Base-by-base conservation (phyloP, 2,797 vertebrate genomes). In the Cuculus canorus region DNA sequence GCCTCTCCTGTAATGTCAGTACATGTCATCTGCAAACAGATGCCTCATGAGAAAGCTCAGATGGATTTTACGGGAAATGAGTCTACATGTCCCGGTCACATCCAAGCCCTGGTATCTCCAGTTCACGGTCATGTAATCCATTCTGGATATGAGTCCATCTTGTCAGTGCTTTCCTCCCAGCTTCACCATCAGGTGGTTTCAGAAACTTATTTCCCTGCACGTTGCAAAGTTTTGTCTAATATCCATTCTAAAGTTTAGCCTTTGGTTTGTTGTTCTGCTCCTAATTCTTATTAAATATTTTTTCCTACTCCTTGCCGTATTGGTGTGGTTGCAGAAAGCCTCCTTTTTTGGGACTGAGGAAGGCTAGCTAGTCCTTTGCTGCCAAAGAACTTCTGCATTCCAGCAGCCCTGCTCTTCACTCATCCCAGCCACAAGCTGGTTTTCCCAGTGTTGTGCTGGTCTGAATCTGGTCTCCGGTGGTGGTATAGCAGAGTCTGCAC, bases 41-140 rank as follows among this genome's bases (percentile, higher is more conserved):
- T 5, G 4, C 33, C 54, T 57, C 0, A 0, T 64, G 86, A n/a
- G 61, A 48, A 57, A 80, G 37, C 17, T 71, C 19, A 6, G n/a
- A 6, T 41, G 65, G 45, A 11, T 72, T 68, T 68, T 39, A 25
- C 43, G 64, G 79, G 50, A 59, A 77, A 22, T 33, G 43, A 59
- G 4, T 52, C 48, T 52, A 11, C 25, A 4, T 2, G 19, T 68
- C 69, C 47, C 0, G 0, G 17, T 57, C 1, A 0, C 43, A 50
- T 32, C 75, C 87, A 35, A 39, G 37, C 59, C 61, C 12, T 19
- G 30, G 45, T 2, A 6, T 33, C 65, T 54, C 71, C 1, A 0
- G 3, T 30, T 76, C 0, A 1, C 39, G 35, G 41, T 50, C 68
- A 66, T 1, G 0, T 21, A 32, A 11, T 30, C n/a, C 52, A 25